A percentile compares a stretch with the other conserved stretches of the same genome.
These are phyloP conservation scores for Hetaerina americana DNA, from an alignment of 1,140 invertebrate species.

Conservation along the genomic window DNA sequence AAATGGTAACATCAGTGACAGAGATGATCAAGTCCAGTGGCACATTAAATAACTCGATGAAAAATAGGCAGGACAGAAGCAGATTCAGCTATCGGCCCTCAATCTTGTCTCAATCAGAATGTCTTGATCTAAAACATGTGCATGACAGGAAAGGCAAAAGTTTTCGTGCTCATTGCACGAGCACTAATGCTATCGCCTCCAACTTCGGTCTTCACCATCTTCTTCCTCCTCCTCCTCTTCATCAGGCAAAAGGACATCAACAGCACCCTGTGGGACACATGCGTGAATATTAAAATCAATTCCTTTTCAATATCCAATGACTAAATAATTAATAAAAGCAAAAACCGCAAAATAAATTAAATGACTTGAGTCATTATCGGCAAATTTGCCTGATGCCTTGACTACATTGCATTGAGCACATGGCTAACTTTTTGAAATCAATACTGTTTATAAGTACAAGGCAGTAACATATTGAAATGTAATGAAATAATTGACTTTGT, in stretches of 20 bases:
- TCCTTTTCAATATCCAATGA: too few species aligned
- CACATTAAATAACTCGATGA: constrained; percentile 3
- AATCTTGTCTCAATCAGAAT: not conserved
- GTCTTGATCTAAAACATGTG: not conserved
- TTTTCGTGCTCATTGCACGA: not conserved
- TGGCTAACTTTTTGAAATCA: too few species aligned
- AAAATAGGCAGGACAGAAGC: not conserved
- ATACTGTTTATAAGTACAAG: too few species aligned
- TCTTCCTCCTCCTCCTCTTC: constrained; percentile 47
- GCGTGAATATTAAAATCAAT: too few species aligned
- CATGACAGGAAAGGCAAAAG: not conserved
- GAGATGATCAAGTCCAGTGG: not conserved
- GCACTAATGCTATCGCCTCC: constrained; percentile 38
- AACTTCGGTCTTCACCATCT: constrained; percentile 38
- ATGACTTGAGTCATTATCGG: too few species aligned
- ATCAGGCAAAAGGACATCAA: constrained; percentile 29
- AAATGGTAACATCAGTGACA: not conserved
- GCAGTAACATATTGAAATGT: too few species aligned
- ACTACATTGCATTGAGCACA: too few species aligned
- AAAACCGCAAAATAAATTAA: too few species aligned
- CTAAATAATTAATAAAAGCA: too few species aligned
- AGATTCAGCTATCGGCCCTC: not conserved
- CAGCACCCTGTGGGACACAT: constrained; percentile 25
- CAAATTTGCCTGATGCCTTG: too few species aligned
- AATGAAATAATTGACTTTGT: too few species aligned